These are phyloP conservation scores for Sussaba pulchella DNA, from an alignment of 2,888 invertebrate species.

Conservation along the genomic window DNA sequence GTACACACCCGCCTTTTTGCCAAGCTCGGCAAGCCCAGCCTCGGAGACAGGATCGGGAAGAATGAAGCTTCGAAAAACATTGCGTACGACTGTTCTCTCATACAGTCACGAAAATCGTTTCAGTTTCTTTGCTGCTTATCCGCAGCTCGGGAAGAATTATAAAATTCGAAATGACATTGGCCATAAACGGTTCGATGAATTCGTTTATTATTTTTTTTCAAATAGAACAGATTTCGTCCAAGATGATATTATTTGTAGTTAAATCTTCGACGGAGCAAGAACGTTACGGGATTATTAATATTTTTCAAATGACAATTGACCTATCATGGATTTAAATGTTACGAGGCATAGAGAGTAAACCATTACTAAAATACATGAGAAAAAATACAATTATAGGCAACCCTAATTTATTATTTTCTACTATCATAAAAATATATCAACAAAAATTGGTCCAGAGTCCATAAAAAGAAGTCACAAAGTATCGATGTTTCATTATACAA, in stretches of 20 bases:
- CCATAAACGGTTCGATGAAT: not conserved
- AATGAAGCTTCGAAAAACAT: constrained; percentile 24
- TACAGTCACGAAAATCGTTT: constrained; percentile 24
- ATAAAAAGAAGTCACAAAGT: not conserved
- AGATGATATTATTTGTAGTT: not conserved
- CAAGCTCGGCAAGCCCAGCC: constrained; percentile 24
- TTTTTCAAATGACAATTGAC: not conserved
- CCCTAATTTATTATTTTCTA: no score
- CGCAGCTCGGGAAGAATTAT: constrained; percentile 3
- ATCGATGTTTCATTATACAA: constrained; percentile 3
- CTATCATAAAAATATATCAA: no score
- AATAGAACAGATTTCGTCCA: not conserved
- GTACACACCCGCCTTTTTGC: constrained; percentile 44
- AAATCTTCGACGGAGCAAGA: not conserved
- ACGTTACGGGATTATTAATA: not conserved
- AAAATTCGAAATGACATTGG: not conserved
- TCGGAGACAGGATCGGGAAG: constrained; percentile 37
- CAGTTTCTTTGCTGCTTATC: constrained; percentile 14
- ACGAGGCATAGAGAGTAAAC: no score
- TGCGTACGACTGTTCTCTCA: constrained; percentile 34
- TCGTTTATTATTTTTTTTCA: not conserved
- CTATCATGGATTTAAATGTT: not conserved
- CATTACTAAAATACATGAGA: no score
- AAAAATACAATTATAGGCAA: not conserved
- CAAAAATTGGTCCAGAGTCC: not conserved